Evolutionary conservation across 2,797 vertebrate genomes (phyloP), one percentile per base, ranked within the genome.

Genomic region (Paedocypris micromegethes): DNA sequence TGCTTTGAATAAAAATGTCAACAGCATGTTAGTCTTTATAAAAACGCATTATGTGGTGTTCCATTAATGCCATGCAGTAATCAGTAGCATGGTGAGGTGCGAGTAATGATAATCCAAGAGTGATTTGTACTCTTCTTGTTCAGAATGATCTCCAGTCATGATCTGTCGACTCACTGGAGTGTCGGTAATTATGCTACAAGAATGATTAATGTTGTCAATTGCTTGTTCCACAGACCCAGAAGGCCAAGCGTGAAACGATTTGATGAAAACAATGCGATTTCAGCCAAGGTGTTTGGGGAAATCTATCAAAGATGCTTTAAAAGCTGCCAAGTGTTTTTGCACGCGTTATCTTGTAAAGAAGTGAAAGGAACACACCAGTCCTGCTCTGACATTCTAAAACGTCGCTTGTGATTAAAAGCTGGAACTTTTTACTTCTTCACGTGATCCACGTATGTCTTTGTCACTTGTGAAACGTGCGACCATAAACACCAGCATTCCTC

Each of bases 91-190:
- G 23, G 23, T 23, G 23, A 23, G 23, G 23, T 23, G 23, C 23
- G 23, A 23, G 23, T 23, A 23, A 23, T 23, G 23, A 53, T 6
- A 53, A 43, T 52, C 38, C 6, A 53, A 64, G 62, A 44, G 50
- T 66, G 57, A 56, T 66, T 44, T 46, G 63, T 46, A 4, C 52
- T 54, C 63, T 44, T 65, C 38, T 65, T 39, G 52, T 65, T 52
- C 51, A 65, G 63, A 39, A 65, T 65, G 63, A 65, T 65, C 46
- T 51, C 52, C 50, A 37, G 50, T 64, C 62, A 53, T 64, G 62
- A 65, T 65, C 63, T 65, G 51, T 52, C 46, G 47, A 52, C 63
- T 52, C 44, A 54, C 52, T 40, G n/a, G 55, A 67, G 56, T 67
- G 46, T 68, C 60, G 23, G 51, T 68, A 39, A 68, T 59, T 68